Percentiles rank a stretch among this genome's conserved stretches.
Conservation (phyloP, 1,140 invertebrate species). For the Akabosia matsudoensis region DNA sequence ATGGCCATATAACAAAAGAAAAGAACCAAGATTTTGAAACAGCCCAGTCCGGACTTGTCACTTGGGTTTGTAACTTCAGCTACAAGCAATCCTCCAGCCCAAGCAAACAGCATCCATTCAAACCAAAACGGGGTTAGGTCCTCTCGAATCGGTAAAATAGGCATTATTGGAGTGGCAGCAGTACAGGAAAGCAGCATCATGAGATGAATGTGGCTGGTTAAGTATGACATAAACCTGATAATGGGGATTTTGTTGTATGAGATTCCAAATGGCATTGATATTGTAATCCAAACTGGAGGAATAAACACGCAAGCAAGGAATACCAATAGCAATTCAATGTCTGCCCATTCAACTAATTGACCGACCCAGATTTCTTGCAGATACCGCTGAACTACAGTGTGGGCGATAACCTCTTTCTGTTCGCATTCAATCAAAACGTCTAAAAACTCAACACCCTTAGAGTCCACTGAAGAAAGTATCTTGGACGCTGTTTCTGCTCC, state of each 20-base stretch:
- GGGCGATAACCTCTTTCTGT: constrained; percentile 8
- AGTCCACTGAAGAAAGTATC: constrained; percentile 83
- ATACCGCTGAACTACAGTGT: constrained; percentile 74
- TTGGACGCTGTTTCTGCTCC: constrained; percentile 88
- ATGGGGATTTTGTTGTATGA: constrained; percentile 91
- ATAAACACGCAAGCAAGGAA: constrained; percentile 86
- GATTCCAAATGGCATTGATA: constrained; percentile 90
- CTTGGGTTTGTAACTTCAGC: constrained; percentile 95
- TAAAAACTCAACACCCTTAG: constrained; percentile 86
- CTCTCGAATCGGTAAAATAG: constrained; percentile 61
- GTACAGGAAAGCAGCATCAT: constrained; percentile 86
- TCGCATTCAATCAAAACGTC: constrained; percentile 76
- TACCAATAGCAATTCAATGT: constrained; percentile 86
- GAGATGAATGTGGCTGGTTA: constrained; percentile 95
- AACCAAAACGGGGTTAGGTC: constrained; percentile 70
- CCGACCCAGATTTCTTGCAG: constrained; percentile 93
- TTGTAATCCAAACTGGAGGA: constrained; percentile 91
- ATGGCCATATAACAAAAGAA: constrained; percentile 86
- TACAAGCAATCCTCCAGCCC: constrained; percentile 89
- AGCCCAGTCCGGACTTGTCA: constrained; percentile 87
- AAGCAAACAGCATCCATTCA: constrained; percentile 91
- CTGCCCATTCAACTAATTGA: constrained; percentile 90
- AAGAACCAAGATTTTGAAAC: constrained; percentile 84
- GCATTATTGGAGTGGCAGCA: constrained; percentile 80
- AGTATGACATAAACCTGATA: constrained; percentile 98